Percentiles rank a stretch among this genome's conserved stretches.
Evolutionary conservation across 1,140 invertebrate genomes (phyloP).

Genomic region (Frieseomelitta varia): DNA sequence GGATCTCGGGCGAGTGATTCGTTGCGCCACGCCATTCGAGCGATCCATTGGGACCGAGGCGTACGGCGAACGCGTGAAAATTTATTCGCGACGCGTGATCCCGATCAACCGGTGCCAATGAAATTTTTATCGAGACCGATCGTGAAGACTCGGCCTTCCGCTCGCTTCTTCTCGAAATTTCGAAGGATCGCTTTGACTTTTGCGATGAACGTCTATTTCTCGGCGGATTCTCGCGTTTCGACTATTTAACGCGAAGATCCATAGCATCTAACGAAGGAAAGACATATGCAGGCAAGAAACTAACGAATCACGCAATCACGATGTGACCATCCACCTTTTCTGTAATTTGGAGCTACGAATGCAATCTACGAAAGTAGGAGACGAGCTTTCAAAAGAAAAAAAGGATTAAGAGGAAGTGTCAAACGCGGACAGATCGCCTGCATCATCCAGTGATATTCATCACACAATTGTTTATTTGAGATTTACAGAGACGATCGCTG

Average conservation of each 20-base stretch:
- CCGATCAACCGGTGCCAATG: slow-evolving; percentile 28
- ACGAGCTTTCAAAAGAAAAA: neutral
- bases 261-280: neutral
- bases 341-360: neutral
- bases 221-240: neutral
- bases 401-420: no score
- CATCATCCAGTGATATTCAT: neutral
- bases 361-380: neutral
- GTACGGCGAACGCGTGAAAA: neutral
- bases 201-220: no score
- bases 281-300: neutral
- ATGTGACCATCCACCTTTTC: neutral
- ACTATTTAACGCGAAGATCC: neutral
- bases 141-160: neutral
- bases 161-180: neutral
- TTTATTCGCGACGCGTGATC: slow-evolving; percentile 43
- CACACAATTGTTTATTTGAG: slow-evolving; percentile 42
- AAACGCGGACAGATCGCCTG: neutral
- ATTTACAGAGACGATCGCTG: slow-evolving; percentile 21
- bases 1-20: neutral
- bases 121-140: slow-evolving; percentile 11
- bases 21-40: neutral
- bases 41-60: neutral
- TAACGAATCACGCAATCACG: neutral
- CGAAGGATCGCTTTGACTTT: no score